A percentile compares a stretch with the other conserved stretches of the same genome.
Conservation (phyloP, 2,888 invertebrate species). For the Imbricaverruca yamaguchii region DNA sequence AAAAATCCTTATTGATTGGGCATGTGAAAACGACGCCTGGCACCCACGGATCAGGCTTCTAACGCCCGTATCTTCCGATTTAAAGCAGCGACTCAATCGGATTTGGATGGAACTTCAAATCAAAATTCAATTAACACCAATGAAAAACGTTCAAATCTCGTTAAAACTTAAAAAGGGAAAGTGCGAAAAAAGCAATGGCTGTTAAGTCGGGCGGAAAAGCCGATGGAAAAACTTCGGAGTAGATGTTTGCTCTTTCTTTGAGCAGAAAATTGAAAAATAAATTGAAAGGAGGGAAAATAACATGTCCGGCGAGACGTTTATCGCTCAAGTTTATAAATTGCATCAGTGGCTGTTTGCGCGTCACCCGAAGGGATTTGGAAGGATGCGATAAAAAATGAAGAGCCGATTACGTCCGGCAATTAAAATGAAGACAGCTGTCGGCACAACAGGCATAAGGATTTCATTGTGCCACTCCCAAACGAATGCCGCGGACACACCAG, state of each 20-base stretch:
- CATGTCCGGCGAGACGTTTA: neutral
- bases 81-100: conserved; percentile 17
- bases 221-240: conserved; percentile 13
- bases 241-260: conserved; percentile 17
- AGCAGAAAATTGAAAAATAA: conserved; percentile 12
- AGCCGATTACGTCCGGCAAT: too few species aligned
- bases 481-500: too few species aligned
- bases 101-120: conserved; percentile 14
- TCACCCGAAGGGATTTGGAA: too few species aligned
- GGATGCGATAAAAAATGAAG: too few species aligned
- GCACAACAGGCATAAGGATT: too few species aligned
- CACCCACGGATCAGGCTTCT: neutral
- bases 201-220: conserved; percentile 14
- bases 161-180: conserved; percentile 13
- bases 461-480: too few species aligned
- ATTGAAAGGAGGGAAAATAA: neutral
- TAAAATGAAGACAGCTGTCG: too few species aligned
- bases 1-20: conserved; percentile 13
- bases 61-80: conserved; percentile 18
- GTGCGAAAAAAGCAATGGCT: conserved; percentile 19
- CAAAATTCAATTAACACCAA: conserved; percentile 21
- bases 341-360: neutral
- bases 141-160: conserved; percentile 20
- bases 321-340: neutral
- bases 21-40: conserved; percentile 11